Percentiles rank a stretch among this genome's conserved stretches.
phyloP scores from a whole-genome alignment of 2,113 vertebrate genomes.

The Ictalurus furcatus region DNA sequence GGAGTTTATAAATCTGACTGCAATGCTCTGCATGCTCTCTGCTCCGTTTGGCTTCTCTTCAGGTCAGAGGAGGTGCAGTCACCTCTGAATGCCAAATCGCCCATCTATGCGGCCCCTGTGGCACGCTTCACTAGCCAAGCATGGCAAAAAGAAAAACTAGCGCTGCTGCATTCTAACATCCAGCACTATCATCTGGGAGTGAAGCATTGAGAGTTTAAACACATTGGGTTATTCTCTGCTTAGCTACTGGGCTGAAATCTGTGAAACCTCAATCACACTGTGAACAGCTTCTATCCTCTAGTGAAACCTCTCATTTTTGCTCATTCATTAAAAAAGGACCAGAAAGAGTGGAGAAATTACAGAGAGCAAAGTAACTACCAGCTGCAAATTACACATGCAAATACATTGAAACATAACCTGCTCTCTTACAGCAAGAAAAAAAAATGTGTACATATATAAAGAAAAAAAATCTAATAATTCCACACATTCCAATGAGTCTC shows the following conservation, averaged over 20 bases:
- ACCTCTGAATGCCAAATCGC: conserved; percentile 53
- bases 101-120: conserved; percentile 25
- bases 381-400: conserved; percentile 33
- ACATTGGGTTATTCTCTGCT: conserved; percentile 26
- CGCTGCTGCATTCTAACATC: conserved; percentile 3
- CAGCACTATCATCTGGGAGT: neutral
- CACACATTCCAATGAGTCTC: conserved; percentile 10
- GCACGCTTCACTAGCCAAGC: conserved; percentile 31
- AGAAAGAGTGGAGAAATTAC: conserved; percentile 57
- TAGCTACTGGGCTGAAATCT: conserved; percentile 57
- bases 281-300: conserved; percentile 59
- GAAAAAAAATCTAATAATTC: conserved; percentile 51
- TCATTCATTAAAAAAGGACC: conserved; percentile 71
- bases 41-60: conserved; percentile 62
- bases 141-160: conserved; percentile 8
- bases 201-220: conserved; percentile 1
- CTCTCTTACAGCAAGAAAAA: neutral
- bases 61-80: conserved; percentile 66
- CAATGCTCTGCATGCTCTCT: conserved; percentile 50
- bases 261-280: conserved; percentile 61
- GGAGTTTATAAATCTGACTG: conserved; percentile 68
- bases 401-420: neutral
- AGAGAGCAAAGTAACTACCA: conserved; percentile 34
- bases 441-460: neutral
- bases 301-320: conserved; percentile 64